A percentile compares a stretch with the other conserved stretches of the same genome.
These are phyloP conservation scores for Sminthurides bifidus DNA, from an alignment of 1,140 invertebrate species.

Conservation along the genomic window DNA sequence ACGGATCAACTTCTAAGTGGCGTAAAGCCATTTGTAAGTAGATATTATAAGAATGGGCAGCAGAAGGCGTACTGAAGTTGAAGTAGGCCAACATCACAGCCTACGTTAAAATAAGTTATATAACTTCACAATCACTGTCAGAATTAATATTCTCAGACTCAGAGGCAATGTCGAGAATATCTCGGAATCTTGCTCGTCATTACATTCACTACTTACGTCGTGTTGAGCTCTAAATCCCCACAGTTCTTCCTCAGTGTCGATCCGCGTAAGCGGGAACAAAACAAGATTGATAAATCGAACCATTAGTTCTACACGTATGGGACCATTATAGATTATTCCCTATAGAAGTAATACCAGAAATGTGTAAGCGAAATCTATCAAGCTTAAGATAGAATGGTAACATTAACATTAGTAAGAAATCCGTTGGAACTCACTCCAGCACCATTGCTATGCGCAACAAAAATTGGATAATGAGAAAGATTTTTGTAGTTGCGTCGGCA, in stretches of 20 bases:
- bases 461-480: slow-evolving; percentile 31
- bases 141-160: background rate
- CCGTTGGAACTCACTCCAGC: slow-evolving; percentile 24
- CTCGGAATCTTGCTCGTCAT: background rate
- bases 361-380: background rate
- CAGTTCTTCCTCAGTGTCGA: slow-evolving; percentile 29
- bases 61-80: slow-evolving; percentile 18
- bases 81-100: slow-evolving; percentile 26
- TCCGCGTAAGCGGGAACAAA: slow-evolving; percentile 24
- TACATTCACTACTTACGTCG: slow-evolving; percentile 22
- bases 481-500: slow-evolving; percentile 31
- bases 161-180: too few relatives aligned
- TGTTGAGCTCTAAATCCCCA: slow-evolving; percentile 29
- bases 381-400: background rate
- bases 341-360: slow-evolving; percentile 1
- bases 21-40: slow-evolving; percentile 29
- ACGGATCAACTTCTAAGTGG: slow-evolving; percentile 30
- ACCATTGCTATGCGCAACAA: slow-evolving; percentile 25
- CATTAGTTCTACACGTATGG: slow-evolving; percentile 26
- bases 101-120: slow-evolving; percentile 9
- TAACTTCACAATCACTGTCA: background rate
- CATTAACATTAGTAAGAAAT: background rate
- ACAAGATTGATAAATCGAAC: slow-evolving; percentile 24
- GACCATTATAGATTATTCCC: slow-evolving; percentile 31
- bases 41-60: slow-evolving; percentile 18